Base-by-base conservation (phyloP, 2,797 vertebrate species). In the Morus bassanus region DNA sequence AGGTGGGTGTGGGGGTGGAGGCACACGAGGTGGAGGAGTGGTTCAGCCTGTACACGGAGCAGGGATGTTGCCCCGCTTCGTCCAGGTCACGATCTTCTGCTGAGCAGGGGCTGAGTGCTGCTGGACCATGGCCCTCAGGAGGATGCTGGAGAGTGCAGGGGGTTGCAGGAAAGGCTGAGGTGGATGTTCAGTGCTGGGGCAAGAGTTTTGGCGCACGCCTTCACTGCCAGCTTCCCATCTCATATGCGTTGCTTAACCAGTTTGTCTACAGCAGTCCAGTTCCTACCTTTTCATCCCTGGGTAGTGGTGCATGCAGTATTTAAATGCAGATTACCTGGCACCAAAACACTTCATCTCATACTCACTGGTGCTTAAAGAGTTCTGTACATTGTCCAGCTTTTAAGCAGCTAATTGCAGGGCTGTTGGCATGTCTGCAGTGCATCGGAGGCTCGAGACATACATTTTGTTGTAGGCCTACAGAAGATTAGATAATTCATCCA, bases 361-460 rank as follows among this genome's bases (percentile, higher is more conserved):
- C 56, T 48, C 0, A 0, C 25, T 89, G 86, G 41, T 86, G 63
- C 69, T 73, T 59, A 19, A 77, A 92, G 77, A 78, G 54, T 27
- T 64, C 73, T 78, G 90, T 8, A 74, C 67, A 64, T 50, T 64
- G 67, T 59, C 77, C 90, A 89, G 77, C 54, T 69, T 68, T 78
- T 89, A 69, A 74, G 50, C 77, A 88, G 88, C 41, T 84, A 88
- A 88, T 80, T 76, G 57, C 69, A 65, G 68, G 59, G 73, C 61
- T 74, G 14, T 39, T 64, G 90, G 57, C 61, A 39, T 3, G 35
- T 74, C 93, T 77, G 41, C 59, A 57, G 85, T 1, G 9, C 50
- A 35, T 35, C 5, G 5, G 30, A 57, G 81, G 77, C 73, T 79
- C 10, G 3, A 70, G 63, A 79, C 67, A 39, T 53, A 24, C 27